Base-by-base conservation (phyloP, 1,140 invertebrate genomes). In the Drosophila serrata region DNA sequence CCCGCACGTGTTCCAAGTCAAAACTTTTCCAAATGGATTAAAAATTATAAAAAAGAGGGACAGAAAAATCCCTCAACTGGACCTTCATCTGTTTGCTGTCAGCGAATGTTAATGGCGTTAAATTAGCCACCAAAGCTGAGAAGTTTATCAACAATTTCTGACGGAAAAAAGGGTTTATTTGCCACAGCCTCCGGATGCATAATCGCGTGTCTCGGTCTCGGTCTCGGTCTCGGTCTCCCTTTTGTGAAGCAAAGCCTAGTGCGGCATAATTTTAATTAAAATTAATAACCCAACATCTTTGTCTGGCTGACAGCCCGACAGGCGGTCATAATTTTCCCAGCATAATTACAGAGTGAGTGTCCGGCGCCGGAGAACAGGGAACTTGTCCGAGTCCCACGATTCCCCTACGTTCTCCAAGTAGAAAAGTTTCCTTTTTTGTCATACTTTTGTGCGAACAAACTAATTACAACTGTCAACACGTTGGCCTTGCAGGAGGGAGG, bases 391-490 rank as follows among this genome's bases (percentile, higher is more conserved):
- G 56, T 15, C 64, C 8, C 57, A 46, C 55, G 53, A 37, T 56
- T 60, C 55, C 40, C 62, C 29, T 27, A 37, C 27, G 27, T 17
- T 55, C 33, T 11, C 35, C 33, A 29, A 45, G 61, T 40, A 73
- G 43, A 61, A 80, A 87, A 88, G 64, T 88, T 90, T 90, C 70
- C 33, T 15, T 79, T 81, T 82, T 87, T 90, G 85, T 88, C 85
- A 79, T 81, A 90, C 85, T 88, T 55, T 37, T 90, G 85, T 85
- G 85, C 85, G 85, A 88, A 88, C 86, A 90, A 90, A 90, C 85
- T 90, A 90, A 90, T 90, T 90, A 90, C 81, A 90, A 90, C 86
- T 90, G 85, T 90, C 85, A 90, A 90, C 85, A 90, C 85, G 86
- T 76, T 79, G 82, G 40, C 31, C 60, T 17, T 29, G 17, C 35